Evolutionary conservation across 2,888 invertebrate genomes (phyloP).

Genomic region (Pandemis heparana): DNA sequence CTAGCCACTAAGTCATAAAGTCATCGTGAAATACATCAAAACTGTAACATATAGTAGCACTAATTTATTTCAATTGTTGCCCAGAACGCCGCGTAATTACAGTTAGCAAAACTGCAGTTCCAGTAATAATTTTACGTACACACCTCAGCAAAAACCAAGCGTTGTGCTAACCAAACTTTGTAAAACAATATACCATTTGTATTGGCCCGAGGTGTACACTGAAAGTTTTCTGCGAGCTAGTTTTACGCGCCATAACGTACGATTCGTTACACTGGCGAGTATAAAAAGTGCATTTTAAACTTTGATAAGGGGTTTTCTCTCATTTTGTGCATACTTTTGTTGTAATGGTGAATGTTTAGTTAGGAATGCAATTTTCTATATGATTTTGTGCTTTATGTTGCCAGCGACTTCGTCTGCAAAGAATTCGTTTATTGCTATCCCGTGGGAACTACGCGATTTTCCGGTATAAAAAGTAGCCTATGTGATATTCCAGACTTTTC

Average conservation of each 20-base stretch:
- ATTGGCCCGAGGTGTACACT: constrained; percentile 39
- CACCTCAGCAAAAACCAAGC: neutral
- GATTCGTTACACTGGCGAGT: constrained; percentile 46
- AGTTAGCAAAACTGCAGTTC: constrained; percentile 2
- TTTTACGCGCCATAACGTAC: constrained; percentile 69
- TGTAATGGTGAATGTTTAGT: constrained; percentile 20
- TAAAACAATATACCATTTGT: constrained; percentile 19
- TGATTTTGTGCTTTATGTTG: neutral
- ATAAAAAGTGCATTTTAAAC: constrained; percentile 43
- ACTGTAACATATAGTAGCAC: neutral
- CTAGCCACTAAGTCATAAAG: no score
- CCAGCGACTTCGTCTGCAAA: no score
- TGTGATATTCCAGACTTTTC: no score
- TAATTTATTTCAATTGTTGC: constrained; percentile 4
- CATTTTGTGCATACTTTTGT: constrained; percentile 29
- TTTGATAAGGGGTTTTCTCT: constrained; percentile 41
- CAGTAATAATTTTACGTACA: neutral
- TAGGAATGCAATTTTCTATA: neutral
- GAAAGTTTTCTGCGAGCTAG: constrained; percentile 52
- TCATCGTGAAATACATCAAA: no score
- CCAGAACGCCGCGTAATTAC: neutral
- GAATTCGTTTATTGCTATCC: no score
- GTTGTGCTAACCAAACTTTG: constrained; percentile 19
- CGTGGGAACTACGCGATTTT: no score
- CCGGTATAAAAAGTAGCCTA: no score